Percentiles rank a stretch among this genome's conserved stretches.
Conservation (phyloP, 1,140 invertebrate genomes). For the Gonioctena quinquepunctata region DNA sequence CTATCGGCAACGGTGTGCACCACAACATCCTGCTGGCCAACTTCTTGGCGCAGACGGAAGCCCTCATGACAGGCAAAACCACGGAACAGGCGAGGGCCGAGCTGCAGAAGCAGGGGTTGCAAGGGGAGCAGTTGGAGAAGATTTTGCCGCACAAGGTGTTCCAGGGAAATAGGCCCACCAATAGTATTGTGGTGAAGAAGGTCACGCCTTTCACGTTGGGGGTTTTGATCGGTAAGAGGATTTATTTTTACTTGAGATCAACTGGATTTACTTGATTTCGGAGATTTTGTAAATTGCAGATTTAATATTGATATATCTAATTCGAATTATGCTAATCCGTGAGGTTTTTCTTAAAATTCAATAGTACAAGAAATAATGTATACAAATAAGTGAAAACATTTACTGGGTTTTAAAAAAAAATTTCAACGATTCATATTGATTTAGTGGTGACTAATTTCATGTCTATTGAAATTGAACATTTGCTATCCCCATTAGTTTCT, state of each 20-base stretch:
- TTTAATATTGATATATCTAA: too few relatives aligned
- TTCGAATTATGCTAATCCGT: too few relatives aligned
- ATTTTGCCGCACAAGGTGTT: slow-evolving; percentile 97
- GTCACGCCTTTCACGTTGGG: slow-evolving; percentile 94
- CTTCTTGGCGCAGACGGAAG: slow-evolving; percentile 98
- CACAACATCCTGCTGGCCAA: slow-evolving; percentile 94
- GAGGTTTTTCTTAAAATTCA: too few relatives aligned
- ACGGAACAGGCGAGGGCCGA: slow-evolving; percentile 76
- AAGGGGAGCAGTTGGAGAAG: slow-evolving; percentile 71
- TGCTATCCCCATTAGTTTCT: too few relatives aligned
- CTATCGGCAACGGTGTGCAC: slow-evolving; percentile 75
- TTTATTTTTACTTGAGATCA: too few relatives aligned
- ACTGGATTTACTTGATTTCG: too few relatives aligned
- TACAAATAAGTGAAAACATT: too few relatives aligned
- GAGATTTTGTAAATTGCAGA: too few relatives aligned
- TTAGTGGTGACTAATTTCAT: not conserved
- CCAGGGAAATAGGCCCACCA: slow-evolving; percentile 95
- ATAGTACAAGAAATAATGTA: too few relatives aligned
- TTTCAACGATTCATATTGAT: not conserved
- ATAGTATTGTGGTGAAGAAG: slow-evolving; percentile 94
- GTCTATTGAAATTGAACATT: too few relatives aligned
- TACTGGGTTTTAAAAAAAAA: not conserved
- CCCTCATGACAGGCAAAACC: slow-evolving; percentile 90
- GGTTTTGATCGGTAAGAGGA: slow-evolving; percentile 83
- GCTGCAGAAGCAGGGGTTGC: slow-evolving; percentile 72